Evolutionary conservation across 2,113 vertebrate species (phyloP).

Genomic region (Pseudonaja textilis): DNA sequence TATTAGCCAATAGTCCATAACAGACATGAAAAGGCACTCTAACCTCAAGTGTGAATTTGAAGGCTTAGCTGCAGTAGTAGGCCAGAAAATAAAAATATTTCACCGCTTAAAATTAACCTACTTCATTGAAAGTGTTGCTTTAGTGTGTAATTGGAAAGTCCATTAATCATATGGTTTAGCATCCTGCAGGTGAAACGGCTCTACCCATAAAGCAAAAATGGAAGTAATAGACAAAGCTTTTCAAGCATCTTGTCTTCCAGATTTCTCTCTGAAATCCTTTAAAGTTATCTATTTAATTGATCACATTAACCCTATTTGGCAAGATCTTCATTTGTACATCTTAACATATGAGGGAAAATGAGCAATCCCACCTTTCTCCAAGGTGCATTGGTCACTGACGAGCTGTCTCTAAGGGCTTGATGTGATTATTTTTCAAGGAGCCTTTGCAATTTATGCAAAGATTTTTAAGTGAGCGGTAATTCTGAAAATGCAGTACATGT

Average conservation of each 20-base stretch:
- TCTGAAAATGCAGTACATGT: not conserved
- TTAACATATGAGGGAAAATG: not conserved
- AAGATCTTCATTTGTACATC: not conserved
- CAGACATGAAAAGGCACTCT: not conserved
- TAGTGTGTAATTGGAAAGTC: not conserved
- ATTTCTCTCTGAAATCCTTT: conserved; percentile 7
- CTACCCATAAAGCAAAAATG: not conserved
- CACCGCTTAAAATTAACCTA: conserved; percentile 18
- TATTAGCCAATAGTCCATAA: not conserved
- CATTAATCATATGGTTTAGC: conserved; percentile 36
- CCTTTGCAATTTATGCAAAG: not conserved
- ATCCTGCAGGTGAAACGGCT: conserved; percentile 28
- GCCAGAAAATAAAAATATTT: not conserved
- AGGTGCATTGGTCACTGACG: not conserved
- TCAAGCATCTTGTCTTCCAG: not conserved
- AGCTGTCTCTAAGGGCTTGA: not conserved
- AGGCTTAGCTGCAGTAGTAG: not conserved
- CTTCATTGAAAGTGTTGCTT: conserved; percentile 34
- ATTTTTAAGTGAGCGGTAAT: not conserved
- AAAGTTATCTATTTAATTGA: not conserved
- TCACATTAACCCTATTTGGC: not conserved
- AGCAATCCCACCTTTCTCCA: not conserved
- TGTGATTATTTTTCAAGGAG: not conserved
- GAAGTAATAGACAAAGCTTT: not conserved
- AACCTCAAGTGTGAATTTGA: not conserved